Percentiles rank a stretch among this genome's conserved stretches.
phyloP scores from a whole-genome alignment of 1,140 invertebrate species.

The Drosophila sturtevanti region DNA sequence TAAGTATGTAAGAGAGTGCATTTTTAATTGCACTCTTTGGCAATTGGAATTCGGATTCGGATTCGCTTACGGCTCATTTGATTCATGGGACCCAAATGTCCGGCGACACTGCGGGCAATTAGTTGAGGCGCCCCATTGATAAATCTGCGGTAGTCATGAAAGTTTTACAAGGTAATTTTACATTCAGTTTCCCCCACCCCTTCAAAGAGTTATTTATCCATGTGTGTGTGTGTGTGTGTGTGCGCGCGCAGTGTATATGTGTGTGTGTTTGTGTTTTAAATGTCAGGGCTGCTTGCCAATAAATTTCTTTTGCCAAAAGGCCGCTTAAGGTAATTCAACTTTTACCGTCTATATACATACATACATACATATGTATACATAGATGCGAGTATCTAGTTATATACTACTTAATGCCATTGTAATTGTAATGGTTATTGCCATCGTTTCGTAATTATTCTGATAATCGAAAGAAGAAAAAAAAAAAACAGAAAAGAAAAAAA shows the following conservation, averaged over 20 bases:
- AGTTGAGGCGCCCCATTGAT: conserved; percentile 54
- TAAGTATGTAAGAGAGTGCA: conserved; percentile 30
- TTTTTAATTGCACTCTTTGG: conserved; percentile 58
- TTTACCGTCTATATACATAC: conserved; percentile 19
- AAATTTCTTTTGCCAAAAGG: conserved; percentile 32
- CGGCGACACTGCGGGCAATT: conserved; percentile 48
- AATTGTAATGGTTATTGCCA: conserved; percentile 51
- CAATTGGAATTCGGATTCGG: conserved; percentile 9
- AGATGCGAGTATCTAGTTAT: conserved; percentile 15
- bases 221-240: background rate
- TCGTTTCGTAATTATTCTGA: conserved; percentile 70
- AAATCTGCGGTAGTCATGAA: conserved; percentile 65
- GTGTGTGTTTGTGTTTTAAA: conserved; percentile 29
- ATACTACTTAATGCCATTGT: conserved; percentile 41
- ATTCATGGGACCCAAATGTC: conserved; percentile 34
- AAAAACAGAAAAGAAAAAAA: conserved; percentile 18
- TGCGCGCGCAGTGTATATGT: background rate
- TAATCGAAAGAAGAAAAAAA: conserved; percentile 48
- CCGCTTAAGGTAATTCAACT: conserved; percentile 58
- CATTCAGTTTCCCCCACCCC: conserved; percentile 4
- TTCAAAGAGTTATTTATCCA: background rate
- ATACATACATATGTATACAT: conserved; percentile 10
- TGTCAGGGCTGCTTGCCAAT: conserved; percentile 61
- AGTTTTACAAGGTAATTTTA: conserved; percentile 71
- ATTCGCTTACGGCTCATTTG: conserved; percentile 43